Evolutionary conservation across 2,113 vertebrate species (phyloP).

Genomic region (Siniperca knerii): DNA sequence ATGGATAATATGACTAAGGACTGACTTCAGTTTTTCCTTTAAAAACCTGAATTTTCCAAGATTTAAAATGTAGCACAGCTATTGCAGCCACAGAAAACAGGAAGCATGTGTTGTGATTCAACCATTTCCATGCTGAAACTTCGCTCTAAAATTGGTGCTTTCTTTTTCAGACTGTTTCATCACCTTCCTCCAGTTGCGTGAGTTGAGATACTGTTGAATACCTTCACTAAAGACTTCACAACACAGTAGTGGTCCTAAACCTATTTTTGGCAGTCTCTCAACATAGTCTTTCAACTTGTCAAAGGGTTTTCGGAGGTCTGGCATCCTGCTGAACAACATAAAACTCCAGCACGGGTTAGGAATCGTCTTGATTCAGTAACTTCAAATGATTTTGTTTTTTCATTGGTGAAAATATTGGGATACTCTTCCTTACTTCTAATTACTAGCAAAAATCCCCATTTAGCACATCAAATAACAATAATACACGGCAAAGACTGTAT

Average conservation of each 20-base stretch:
- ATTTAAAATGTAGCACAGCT: conserved; percentile 26
- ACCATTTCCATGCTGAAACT: conserved; percentile 71
- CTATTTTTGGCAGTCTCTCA: background rate
- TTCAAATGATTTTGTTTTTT: background rate
- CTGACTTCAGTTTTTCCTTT: conserved; percentile 14
- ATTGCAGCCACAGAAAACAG: conserved; percentile 68
- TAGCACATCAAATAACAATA: conserved; percentile 4
- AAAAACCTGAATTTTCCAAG: conserved; percentile 17
- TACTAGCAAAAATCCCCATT: background rate
- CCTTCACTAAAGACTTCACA: conserved; percentile 30
- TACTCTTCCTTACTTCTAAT: background rate
- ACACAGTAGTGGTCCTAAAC: background rate
- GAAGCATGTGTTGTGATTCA: conserved; percentile 74
- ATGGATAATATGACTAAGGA: background rate
- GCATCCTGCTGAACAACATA: background rate
- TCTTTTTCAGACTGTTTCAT: conserved; percentile 61
- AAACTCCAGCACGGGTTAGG: background rate
- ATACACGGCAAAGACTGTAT: background rate
- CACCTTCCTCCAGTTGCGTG: conserved; percentile 47
- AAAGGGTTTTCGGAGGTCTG: background rate
- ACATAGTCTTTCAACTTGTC: background rate
- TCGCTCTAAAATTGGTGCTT: conserved; percentile 64
- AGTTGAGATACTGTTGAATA: conserved; percentile 19
- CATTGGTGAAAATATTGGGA: no score
- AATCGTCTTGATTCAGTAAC: background rate